Conservation (phyloP, 2,113 vertebrate species). For the Callipepla californica region DNA sequence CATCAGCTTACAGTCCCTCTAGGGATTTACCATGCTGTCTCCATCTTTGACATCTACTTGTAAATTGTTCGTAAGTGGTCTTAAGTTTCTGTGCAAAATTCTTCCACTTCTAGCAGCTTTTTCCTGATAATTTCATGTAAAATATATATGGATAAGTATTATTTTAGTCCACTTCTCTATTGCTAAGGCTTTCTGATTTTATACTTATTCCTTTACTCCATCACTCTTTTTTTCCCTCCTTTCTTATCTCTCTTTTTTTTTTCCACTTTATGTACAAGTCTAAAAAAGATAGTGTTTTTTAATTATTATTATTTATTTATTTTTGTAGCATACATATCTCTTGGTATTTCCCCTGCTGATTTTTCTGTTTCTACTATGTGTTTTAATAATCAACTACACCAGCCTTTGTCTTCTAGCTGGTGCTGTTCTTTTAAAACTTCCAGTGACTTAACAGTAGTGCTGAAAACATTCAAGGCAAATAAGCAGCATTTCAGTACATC, state of each 20-base stretch:
- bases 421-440: not conserved
- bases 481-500: not conserved
- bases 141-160: not conserved
- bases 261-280: too few relatives aligned
- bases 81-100: not conserved
- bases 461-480: not conserved
- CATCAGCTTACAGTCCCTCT: not conserved
- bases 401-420: not conserved
- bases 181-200: not conserved
- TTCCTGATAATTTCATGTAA: not conserved
- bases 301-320: not conserved
- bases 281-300: too few relatives aligned
- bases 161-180: not conserved
- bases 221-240: not conserved
- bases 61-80: not conserved
- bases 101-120: not conserved
- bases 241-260: not conserved
- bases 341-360: not conserved
- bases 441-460: not conserved
- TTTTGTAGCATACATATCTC: not conserved
- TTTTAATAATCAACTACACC: not conserved
- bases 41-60: not conserved
- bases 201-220: accelerated
- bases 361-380: not conserved
- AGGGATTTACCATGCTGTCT: not conserved